Evolutionary conservation across 35 echinoderm and acorn worm genomes (phyloP).

Genomic region (Stichopus chloronotus): DNA sequence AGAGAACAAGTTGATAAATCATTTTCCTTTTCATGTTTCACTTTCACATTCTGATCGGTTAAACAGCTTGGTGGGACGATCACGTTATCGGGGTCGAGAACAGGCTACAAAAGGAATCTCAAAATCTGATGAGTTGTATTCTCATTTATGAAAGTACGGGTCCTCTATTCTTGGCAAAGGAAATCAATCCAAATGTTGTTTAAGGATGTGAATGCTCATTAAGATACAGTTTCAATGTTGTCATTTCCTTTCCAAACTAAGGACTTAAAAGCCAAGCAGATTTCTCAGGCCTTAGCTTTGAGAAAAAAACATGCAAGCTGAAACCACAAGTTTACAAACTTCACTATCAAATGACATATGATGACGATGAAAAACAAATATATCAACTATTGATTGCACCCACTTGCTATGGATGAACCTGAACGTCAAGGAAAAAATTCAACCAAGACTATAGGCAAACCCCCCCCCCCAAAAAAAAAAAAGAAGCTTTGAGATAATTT

Average conservation of each 20-base stretch:
- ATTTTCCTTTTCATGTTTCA: neutral
- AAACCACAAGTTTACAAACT: too few relatives aligned
- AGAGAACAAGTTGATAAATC: neutral
- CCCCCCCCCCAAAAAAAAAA: too few relatives aligned
- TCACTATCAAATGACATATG: too few relatives aligned
- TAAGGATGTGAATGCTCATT: neutral
- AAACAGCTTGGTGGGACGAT: neutral
- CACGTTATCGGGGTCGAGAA: neutral
- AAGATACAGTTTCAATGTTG: neutral
- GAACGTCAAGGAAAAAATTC: too few relatives aligned
- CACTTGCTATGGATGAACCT: too few relatives aligned
- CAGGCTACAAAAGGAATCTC: neutral
- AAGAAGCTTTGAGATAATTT: too few relatives aligned
- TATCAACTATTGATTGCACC: too few relatives aligned
- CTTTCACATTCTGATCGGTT: slow-evolving; percentile 7
- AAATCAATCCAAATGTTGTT: neutral
- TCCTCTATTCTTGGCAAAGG: neutral
- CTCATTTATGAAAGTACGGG: too few relatives aligned
- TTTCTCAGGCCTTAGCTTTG: too few relatives aligned
- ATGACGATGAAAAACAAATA: too few relatives aligned
- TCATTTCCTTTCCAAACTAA: neutral
- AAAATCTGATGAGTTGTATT: neutral
- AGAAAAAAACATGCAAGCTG: too few relatives aligned
- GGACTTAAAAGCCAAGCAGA: neutral
- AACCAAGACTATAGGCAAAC: too few relatives aligned